Conservation (phyloP, 2,797 vertebrate species). For the Cygnus olor region DNA sequence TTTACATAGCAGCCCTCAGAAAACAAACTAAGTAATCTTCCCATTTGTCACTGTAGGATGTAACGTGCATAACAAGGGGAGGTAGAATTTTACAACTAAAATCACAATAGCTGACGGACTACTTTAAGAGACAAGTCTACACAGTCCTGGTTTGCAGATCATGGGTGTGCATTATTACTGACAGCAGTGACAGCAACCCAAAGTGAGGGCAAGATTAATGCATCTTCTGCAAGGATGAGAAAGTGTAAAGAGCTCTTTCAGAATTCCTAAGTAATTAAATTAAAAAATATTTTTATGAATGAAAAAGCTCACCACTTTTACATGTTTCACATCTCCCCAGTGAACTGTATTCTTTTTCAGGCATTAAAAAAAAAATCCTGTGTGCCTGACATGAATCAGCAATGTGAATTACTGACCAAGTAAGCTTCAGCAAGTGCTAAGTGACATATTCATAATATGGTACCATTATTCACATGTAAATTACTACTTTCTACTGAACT, state of each 20-base stretch:
- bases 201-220: not conserved
- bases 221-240: not conserved
- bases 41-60: not conserved
- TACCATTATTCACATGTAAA: constrained; percentile 25
- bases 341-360: not conserved
- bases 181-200: not conserved
- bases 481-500: constrained; percentile 51
- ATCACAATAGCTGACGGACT: not conserved
- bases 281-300: not conserved
- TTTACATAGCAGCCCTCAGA: not conserved
- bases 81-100: not conserved
- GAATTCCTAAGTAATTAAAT: not conserved
- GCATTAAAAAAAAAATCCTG: constrained; percentile 48
- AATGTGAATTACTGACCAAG: constrained; percentile 21
- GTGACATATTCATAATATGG: not conserved
- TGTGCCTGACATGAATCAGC: not conserved
- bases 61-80: not conserved
- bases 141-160: not conserved
- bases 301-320: not conserved
- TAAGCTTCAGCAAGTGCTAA: constrained; percentile 8
- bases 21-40: not conserved
- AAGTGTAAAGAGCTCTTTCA: not conserved
- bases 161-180: not conserved
- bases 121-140: not conserved
- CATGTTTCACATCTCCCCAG: not conserved